A percentile compares a stretch with the other conserved stretches of the same genome.
Conservation (phyloP, 64 coral and sea anemone genomes). For the Stylophora pistillata region DNA sequence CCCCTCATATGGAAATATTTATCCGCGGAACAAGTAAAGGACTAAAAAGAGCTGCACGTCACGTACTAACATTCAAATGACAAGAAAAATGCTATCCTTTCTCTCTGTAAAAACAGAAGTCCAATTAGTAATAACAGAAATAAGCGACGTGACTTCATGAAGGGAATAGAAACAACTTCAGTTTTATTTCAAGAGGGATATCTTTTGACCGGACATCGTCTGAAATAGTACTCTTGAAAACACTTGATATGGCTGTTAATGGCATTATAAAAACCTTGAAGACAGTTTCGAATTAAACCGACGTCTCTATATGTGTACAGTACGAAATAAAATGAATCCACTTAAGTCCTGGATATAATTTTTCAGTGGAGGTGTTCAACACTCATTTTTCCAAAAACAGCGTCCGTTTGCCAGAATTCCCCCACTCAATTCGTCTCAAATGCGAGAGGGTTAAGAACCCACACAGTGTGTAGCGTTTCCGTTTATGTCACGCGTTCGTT, state of each 20-base stretch:
- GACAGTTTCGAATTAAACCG: constrained; percentile 2
- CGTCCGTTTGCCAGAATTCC: neutral
- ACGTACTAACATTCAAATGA: constrained; percentile 6
- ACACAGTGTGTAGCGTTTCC: constrained; percentile 31
- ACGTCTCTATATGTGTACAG: neutral
- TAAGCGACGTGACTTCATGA: neutral
- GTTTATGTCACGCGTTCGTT: constrained; percentile 22
- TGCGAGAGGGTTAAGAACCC: neutral
- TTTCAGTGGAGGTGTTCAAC: neutral
- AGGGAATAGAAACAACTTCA: constrained; percentile 20
- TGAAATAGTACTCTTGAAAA: constrained; percentile 33
- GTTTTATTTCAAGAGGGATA: constrained; percentile 28
- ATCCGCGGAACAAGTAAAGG: neutral
- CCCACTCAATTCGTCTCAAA: too few species aligned
- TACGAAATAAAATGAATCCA: neutral
- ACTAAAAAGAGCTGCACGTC: neutral
- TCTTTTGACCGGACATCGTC: constrained; percentile 42
- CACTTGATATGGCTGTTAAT: constrained; percentile 37
- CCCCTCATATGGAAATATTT: constrained; percentile 49
- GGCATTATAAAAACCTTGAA: constrained; percentile 44
- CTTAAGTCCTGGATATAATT: neutral
- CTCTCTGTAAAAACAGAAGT: neutral
- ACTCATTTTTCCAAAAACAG: neutral
- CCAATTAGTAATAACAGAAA: neutral
- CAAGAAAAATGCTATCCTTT: neutral